These are phyloP conservation scores for Dunckerocampus dactyliophorus DNA, from an alignment of 2,113 vertebrate genomes.

Conservation along the genomic window DNA sequence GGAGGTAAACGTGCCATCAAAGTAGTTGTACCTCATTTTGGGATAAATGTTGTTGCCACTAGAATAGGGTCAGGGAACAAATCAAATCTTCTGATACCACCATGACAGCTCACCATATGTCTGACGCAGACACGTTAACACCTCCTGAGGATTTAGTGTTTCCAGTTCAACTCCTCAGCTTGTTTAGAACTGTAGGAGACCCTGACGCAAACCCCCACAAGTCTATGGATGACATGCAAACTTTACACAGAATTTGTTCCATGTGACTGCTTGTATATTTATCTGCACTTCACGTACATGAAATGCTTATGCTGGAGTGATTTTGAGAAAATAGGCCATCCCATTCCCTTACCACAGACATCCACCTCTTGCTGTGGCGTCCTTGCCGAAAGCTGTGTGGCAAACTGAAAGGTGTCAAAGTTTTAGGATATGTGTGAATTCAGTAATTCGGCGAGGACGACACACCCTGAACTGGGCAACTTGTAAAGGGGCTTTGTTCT, in stretches of 20 bases:
- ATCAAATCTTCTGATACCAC: not conserved
- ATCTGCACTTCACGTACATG: conserved; percentile 2
- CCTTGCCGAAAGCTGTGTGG: not conserved
- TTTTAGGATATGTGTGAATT: conserved; percentile 11
- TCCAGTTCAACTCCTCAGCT: not conserved
- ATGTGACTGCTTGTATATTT: conserved; percentile 14
- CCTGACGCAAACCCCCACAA: not conserved
- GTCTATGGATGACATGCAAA: conserved; percentile 6
- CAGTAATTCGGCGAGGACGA: conserved; percentile 5
- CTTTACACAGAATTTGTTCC: conserved; percentile 4
- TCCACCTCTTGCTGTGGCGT: not conserved
- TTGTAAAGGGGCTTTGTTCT: conserved; percentile 19
- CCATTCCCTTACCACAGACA: not conserved
- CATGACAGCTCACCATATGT: not conserved
- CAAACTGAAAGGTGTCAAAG: conserved; percentile 2
- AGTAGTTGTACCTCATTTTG: not conserved
- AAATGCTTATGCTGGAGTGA: not conserved
- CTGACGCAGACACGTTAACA: conserved; percentile 9
- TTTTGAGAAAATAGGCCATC: not conserved
- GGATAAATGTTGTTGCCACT: not conserved
- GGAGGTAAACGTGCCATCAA: not conserved
- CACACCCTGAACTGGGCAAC: not conserved
- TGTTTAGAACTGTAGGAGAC: not conserved
- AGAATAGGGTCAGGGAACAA: not conserved
- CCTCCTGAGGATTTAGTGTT: not conserved